Evolutionary conservation across 2,888 invertebrate genomes (phyloP), one percentile per base, ranked within the genome.

Genomic region (Psylliodes chrysocephalus): DNA sequence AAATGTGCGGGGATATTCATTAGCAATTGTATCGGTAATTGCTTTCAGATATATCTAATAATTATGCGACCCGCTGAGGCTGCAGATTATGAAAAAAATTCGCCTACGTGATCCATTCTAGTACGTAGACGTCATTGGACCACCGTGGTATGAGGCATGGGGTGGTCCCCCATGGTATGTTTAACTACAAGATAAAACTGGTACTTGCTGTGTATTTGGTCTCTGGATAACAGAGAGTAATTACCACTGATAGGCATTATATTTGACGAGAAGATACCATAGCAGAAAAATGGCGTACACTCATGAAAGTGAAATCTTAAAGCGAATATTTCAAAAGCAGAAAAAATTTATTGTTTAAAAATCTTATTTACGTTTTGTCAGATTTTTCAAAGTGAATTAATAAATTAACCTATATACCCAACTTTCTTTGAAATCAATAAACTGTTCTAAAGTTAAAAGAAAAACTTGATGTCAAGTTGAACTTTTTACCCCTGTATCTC

Each of bases 1-100:
- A 59, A 59, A 25, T 18, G 22, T 17, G n/a, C 30, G 17, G 42
- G 17, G 12, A 22, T 59, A 59, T 49, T 59, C 49, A 59, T 59
- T 59, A 59, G 49, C 59, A 59, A 59, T 59, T 59, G 59, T 59
- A 59, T 51, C 38, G 59, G 59, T 59, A 59, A 59, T 59, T 59
- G 59, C 59, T 59, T 51, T 59, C 49, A 28, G 59, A 59, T 59
- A 59, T 28, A 46, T 59, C 59, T 59, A 59, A 59, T 59, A 59
- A 59, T 59, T 59, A 59, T 59, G 49, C 59, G 49, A 38, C 57
- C 47, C 59, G 49, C 40, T 28, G 59, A 15, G 49, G 38, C 19
- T 22, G n/a, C 30, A 15, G 38, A 40, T 38, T 59, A 49, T 40
- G 40, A 51, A 59, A 59, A 57, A 59, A 59, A 49, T 59, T 59